These are phyloP conservation scores for Calidris pugnax DNA, from an alignment of 2,113 vertebrate genomes.

Conservation along the genomic window DNA sequence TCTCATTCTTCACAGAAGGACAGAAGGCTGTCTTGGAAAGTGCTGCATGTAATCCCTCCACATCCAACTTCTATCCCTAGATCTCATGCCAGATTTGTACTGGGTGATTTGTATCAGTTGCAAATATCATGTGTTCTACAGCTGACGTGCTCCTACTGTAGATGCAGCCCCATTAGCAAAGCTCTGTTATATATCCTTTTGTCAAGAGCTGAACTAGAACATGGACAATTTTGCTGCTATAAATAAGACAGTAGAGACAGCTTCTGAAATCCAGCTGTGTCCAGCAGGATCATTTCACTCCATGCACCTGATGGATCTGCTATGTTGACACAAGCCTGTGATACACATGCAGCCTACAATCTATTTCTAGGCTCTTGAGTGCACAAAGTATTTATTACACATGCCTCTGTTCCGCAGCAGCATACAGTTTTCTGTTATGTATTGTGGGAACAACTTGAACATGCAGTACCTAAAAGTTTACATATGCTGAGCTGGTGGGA, in stretches of 20 bases:
- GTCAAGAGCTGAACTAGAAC: neutral
- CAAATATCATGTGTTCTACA: neutral
- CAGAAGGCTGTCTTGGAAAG: neutral
- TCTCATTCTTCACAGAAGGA: neutral
- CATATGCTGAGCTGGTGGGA: neutral
- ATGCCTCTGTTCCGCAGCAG: neutral
- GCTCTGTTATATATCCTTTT: neutral
- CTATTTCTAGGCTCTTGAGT: neutral
- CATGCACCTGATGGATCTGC: neutral
- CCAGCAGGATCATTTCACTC: slow-evolving; percentile 5
- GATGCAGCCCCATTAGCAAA: neutral
- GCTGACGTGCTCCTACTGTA: slow-evolving; percentile 16
- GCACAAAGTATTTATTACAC: neutral
- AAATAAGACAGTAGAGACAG: neutral
- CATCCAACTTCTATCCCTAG: neutral
- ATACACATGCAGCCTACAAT: neutral
- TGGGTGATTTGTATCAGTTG: neutral
- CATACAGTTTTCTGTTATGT: neutral
- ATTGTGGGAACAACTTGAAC: slow-evolving; percentile 28
- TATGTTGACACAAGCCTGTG: neutral
- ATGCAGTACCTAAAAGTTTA: neutral
- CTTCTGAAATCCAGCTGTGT: neutral
- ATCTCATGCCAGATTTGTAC: neutral
- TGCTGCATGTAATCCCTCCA: neutral
- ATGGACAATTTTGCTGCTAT: fast-evolving